Percentiles rank a stretch among this genome's conserved stretches.
phyloP scores from a whole-genome alignment of 2,113 vertebrate species.

The Taxidea taxus region DNA sequence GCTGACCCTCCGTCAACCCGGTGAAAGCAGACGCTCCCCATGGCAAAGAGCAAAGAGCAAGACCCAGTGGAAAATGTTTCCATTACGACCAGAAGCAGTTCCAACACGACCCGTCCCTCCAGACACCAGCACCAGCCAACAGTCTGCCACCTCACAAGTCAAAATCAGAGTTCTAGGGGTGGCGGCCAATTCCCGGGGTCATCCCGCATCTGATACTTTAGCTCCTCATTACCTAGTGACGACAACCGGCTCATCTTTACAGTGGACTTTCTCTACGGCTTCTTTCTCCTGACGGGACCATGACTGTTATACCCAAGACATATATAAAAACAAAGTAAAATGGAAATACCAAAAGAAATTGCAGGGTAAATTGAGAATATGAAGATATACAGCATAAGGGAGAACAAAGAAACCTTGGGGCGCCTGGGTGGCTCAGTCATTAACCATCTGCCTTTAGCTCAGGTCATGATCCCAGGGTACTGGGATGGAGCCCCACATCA shows the following conservation, averaged over 20 bases:
- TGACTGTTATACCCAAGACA: neutral
- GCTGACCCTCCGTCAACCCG: neutral
- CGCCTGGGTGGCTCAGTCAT: too few relatives aligned
- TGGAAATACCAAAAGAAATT: neutral
- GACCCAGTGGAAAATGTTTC: neutral
- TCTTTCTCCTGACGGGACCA: neutral
- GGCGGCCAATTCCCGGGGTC: neutral
- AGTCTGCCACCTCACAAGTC: neutral
- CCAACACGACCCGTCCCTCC: neutral
- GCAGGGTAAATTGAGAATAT: too few relatives aligned
- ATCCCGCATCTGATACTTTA: neutral
- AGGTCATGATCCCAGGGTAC: too few relatives aligned
- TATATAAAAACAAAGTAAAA: neutral
- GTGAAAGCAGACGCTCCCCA: neutral
- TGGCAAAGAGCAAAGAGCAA: neutral
- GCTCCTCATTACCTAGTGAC: neutral
- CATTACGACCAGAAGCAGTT: neutral
- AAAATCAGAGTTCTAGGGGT: neutral
- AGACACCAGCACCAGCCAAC: neutral
- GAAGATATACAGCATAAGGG: too few relatives aligned
- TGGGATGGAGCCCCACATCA: too few relatives aligned
- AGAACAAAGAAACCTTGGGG: too few relatives aligned
- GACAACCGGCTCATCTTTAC: neutral
- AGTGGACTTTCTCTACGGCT: neutral
- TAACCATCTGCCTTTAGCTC: too few relatives aligned